phyloP scores from a whole-genome alignment of 1,140 invertebrate genomes.

The Steinernema feltiae region DNA sequence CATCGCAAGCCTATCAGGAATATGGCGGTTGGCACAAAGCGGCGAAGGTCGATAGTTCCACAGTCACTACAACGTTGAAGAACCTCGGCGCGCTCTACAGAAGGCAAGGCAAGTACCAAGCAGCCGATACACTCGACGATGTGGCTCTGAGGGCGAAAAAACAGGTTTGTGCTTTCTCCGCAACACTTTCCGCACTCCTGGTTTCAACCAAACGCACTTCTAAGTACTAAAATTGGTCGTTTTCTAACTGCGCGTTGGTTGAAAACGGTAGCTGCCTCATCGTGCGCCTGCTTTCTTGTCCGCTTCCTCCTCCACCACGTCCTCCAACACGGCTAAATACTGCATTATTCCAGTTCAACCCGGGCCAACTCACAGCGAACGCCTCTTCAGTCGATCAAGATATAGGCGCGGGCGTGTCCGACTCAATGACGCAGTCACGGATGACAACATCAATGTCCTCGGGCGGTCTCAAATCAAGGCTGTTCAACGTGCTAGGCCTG shows the following conservation, averaged over 20 bases:
- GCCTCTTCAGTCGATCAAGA: neutral
- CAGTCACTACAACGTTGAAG: conserved; percentile 87
- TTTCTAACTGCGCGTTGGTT: neutral
- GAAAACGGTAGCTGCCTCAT: neutral
- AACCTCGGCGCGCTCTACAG: conserved; percentile 90
- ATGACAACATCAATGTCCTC: neutral
- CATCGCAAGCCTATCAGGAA: conserved; percentile 76
- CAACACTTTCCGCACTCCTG: neutral
- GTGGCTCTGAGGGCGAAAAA: conserved; percentile 83
- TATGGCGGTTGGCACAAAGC: conserved; percentile 96
- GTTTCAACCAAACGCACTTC: neutral
- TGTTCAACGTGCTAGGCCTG: neutral
- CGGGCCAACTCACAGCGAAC: neutral
- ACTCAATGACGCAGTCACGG: neutral
- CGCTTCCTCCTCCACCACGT: neutral
- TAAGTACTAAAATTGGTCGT: conserved; percentile 19
- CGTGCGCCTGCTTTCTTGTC: conserved; percentile 8
- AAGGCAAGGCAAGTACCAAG: conserved; percentile 92
- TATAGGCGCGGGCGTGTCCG: neutral
- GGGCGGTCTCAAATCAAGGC: neutral
- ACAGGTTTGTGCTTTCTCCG: conserved; percentile 63
- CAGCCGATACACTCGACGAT: conserved; percentile 92
- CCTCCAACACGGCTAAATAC: neutral
- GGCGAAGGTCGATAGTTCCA: conserved; percentile 88
- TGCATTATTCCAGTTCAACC: neutral